Evolutionary conservation across 1,140 invertebrate genomes (phyloP), one percentile per base, ranked within the genome.

Genomic region (Belonocnema kinseyi): DNA sequence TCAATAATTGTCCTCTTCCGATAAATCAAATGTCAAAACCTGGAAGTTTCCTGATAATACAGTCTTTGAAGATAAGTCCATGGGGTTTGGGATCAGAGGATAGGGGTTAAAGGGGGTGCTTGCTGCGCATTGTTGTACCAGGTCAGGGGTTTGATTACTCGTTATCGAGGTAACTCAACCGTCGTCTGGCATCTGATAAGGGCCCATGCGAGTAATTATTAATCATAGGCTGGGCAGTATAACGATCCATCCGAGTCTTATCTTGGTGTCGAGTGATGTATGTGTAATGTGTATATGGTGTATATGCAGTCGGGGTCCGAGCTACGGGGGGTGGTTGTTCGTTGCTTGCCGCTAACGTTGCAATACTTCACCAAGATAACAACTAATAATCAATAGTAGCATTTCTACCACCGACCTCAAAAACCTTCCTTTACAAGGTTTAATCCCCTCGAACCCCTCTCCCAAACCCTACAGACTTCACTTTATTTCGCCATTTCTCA

Each of bases 161-260:
- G 87, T 89, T 90, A 90, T 90, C 89, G 88, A 86, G 85, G 88
- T 86, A 89, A 88, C 86, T 88, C 88, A 83, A 87, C 81, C 88
- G 85, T 88, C 86, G 88, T 88, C 86, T 88, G 86, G 82, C 82
- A 90, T 89, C 88, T 89, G 89, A 90, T 90, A 89, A 90, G 86
- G 86, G 79, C 83, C 75, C 78, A 80, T 81, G 82, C 88, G 86
- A 89, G 88, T 90, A 90, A 91, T 91, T 91, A 91, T 90, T 91
- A 90, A 91, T 91, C 89, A 91, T 90, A 90, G 88, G 88, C 85
- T 84, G 86, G 85, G 82, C 85, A 82, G 87, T 87, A 87, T 90
- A 90, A 88, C 89, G 88, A 90, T 90, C 89, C 89, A 89, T 89
- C 86, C 86, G 85, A 89, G 87, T 89, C 89, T 91, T 91, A 91